Percentiles rank a stretch among this genome's conserved stretches.
Evolutionary conservation across 37 sponge, comb jelly and placozoan species (phyloP).

Genomic region (Axinella damicornis): DNA sequence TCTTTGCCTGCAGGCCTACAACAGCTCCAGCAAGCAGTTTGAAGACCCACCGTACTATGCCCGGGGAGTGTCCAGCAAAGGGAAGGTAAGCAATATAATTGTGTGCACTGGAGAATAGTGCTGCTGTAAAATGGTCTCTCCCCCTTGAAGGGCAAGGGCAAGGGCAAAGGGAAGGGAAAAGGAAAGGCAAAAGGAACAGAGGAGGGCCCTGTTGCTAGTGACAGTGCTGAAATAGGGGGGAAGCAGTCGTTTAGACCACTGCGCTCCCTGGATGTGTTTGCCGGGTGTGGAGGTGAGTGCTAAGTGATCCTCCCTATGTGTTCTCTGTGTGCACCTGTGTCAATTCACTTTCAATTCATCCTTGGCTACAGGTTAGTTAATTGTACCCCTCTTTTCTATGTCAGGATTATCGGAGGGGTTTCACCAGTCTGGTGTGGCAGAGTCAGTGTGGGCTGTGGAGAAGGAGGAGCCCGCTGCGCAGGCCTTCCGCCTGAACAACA

Average conservation of each 20-base stretch:
- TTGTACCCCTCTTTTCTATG: too few relatives aligned
- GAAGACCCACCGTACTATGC: conserved; percentile 60
- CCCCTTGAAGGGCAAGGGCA: conserved; percentile 51
- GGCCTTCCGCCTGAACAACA: conserved; percentile 82
- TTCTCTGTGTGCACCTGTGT: not conserved
- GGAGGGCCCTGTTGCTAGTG: not conserved
- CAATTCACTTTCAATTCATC: too few relatives aligned
- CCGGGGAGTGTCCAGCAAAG: conserved; percentile 15
- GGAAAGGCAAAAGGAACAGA: not conserved
- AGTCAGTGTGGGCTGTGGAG: conserved; percentile 90
- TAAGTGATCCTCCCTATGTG: not conserved
- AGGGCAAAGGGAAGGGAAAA: conserved; percentile 63
- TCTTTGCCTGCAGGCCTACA: conserved; percentile 51
- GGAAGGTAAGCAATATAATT: conserved; percentile 61
- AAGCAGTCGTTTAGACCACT: conserved; percentile 59
- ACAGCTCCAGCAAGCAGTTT: conserved; percentile 43
- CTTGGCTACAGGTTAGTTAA: too few relatives aligned
- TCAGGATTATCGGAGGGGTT: conserved; percentile 85
- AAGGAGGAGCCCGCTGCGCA: conserved; percentile 87
- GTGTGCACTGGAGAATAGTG: too few relatives aligned
- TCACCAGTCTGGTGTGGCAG: conserved; percentile 84
- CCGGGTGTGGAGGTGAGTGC: conserved; percentile 89
- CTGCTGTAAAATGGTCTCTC: not conserved
- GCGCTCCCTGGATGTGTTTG: conserved; percentile 89
- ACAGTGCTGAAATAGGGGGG: not conserved